Percentiles rank a stretch among this genome's conserved stretches.
Evolutionary conservation across 2,888 invertebrate species (phyloP).

Genomic region (Parnassius glacialis): DNA sequence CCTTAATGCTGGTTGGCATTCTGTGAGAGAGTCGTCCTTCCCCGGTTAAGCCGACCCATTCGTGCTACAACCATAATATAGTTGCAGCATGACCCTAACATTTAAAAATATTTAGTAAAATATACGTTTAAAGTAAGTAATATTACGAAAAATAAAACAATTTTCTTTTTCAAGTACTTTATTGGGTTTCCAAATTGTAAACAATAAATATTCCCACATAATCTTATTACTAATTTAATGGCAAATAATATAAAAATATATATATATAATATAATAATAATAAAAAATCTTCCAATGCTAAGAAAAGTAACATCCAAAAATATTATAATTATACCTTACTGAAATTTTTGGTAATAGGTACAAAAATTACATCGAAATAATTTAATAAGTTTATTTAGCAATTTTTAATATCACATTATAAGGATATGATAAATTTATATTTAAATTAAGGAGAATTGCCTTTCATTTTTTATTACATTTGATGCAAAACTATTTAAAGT

Average conservation of each 20-base stretch:
- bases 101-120: no score
- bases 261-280: no score
- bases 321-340: conserved; percentile 4
- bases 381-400: conserved; percentile 6
- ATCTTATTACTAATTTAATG: conserved; percentile 34
- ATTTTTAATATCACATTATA: conserved; percentile 22
- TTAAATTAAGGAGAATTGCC: no score
- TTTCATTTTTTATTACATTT: background rate
- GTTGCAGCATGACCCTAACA: no score
- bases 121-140: no score
- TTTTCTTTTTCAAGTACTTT: conserved; percentile 38
- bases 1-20: no score
- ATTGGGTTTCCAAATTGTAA: conserved; percentile 33
- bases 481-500: background rate
- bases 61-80: no score
- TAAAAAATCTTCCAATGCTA: conserved; percentile 28
- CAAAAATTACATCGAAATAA: conserved; percentile 22
- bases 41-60: no score
- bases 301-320: conserved; percentile 27
- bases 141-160: background rate
- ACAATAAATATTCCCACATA: conserved; percentile 30
- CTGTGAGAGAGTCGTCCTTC: no score
- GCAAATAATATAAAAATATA: no score
- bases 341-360: conserved; percentile 31
- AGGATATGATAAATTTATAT: background rate